Evolutionary conservation across 2,888 invertebrate genomes (phyloP).

Genomic region (Drosophila pegasa): DNA sequence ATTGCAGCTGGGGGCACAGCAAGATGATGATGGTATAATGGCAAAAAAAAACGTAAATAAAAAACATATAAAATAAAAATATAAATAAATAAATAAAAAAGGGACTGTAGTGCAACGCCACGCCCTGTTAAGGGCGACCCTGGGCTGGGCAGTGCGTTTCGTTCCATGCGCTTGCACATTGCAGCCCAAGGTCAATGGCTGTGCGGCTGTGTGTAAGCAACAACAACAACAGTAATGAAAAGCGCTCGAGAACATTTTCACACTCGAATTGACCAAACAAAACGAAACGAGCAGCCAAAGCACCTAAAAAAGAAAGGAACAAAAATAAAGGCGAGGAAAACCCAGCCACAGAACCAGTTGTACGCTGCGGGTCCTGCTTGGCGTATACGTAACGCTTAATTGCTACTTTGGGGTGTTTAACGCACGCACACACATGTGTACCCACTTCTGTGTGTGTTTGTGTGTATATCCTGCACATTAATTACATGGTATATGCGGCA

Average conservation of each 20-base stretch:
- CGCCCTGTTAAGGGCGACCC: slow-evolving; percentile 27
- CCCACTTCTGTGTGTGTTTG: neutral
- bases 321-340: neutral
- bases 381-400: slow-evolving; percentile 69
- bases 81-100: slow-evolving; percentile 26
- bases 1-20: slow-evolving; percentile 50
- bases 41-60: neutral
- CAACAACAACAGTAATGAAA: slow-evolving; percentile 39
- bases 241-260: slow-evolving; percentile 74
- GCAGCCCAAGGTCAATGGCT: slow-evolving; percentile 70
- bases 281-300: slow-evolving; percentile 38
- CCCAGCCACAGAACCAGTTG: slow-evolving; percentile 23
- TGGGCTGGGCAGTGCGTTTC: slow-evolving; percentile 57
- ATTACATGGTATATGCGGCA: slow-evolving; percentile 51
- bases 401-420: slow-evolving; percentile 48
- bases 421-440: neutral
- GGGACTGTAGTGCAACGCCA: slow-evolving; percentile 33
- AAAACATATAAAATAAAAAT: slow-evolving; percentile 8
- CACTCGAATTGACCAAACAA: slow-evolving; percentile 81
- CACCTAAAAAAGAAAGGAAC: slow-evolving; percentile 3
- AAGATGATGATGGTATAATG: slow-evolving; percentile 40
- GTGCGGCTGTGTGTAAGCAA: slow-evolving; percentile 54
- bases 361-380: slow-evolving; percentile 23
- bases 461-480: slow-evolving; percentile 42
- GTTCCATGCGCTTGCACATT: slow-evolving; percentile 70